phyloP scores from a whole-genome alignment of 2,888 invertebrate species.

The Chelonus formosanus region DNA sequence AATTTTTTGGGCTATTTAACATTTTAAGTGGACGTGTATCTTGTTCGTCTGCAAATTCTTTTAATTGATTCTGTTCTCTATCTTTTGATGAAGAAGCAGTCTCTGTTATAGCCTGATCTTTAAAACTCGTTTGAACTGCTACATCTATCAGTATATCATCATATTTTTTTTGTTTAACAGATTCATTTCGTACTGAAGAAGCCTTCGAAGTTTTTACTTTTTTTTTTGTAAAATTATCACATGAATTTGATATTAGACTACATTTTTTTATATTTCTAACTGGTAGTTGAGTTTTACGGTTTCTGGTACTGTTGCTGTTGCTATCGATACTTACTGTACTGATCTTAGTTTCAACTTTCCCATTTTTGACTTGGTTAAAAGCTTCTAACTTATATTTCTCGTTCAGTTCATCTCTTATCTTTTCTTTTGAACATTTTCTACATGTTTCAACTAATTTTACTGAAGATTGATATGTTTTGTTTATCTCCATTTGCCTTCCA shows the following conservation, averaged over 20 bases:
- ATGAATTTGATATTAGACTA: constrained; percentile 41
- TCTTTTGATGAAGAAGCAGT: not conserved
- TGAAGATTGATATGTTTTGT: no score
- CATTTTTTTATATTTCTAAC: constrained; percentile 38
- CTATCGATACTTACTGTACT: constrained; percentile 29
- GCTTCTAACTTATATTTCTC: constrained; percentile 24
- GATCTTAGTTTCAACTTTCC: no score
- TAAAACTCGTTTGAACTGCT: constrained; percentile 14
- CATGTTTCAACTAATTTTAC: no score
- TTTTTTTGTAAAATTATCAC: not conserved
- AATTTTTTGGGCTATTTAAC: no score
- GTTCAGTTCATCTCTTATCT: not conserved
- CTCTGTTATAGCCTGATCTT: constrained; percentile 21
- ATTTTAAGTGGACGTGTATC: no score
- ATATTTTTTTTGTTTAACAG: not conserved
- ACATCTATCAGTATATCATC: constrained; percentile 22
- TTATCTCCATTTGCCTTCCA: no score
- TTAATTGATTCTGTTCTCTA: not conserved
- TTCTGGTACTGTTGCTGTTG: constrained; percentile 42
- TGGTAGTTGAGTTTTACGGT: constrained; percentile 41
- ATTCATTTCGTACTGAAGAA: constrained; percentile 41
- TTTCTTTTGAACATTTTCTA: no score
- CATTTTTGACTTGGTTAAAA: no score
- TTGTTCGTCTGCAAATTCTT: not conserved
- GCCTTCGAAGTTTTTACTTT: constrained; percentile 38